Evolutionary conservation across 2,113 vertebrate species (phyloP), one percentile per base, ranked within the genome.

Genomic region (Rafetus swinhoei): DNA sequence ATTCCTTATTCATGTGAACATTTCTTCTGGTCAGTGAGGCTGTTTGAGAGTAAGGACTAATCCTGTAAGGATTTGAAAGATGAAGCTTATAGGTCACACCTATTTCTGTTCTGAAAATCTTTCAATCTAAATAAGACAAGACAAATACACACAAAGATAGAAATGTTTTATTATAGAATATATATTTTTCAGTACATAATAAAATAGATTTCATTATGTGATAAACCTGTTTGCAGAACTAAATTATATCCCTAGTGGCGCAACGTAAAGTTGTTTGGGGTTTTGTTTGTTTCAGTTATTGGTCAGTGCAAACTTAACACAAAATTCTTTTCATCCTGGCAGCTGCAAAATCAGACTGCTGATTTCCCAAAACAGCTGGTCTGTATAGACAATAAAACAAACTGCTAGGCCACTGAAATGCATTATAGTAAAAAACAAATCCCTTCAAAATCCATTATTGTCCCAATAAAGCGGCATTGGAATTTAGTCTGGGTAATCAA

Each of bases 261-360:
- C 39, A 81, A 84, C 83, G 74, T 79, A 91, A 96, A 90, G 60
- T 3, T 25, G 7, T 91, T 94, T 88, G n/a, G 55, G 5, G 27
- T 90, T 95, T 87, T 55, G 21, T 93, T 72, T 92, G 79, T 72
- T 96, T 94, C 90, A 92, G n/a, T 92, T 90, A 84, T 60, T 86
- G 92, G 86, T 95, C 97, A 96, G 90, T 96, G 77, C 53, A 95
- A 97, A 97, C 83, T 82, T 82, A 90, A 93, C 92, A 96, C 9
- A 13, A 89, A 88, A 88, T 82, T 87, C 3, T 5, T 86, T 86
- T 89, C 87, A 90, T 95, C 59, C 76, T 62, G 62, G 21, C 90
- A 86, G 50, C 80, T 93, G 79, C 57, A 92, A 95, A 79, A 88
- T 93, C 84, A 96, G 82, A 69, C 45, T 69, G 94, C 82, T 90